Conservation (phyloP, 2,113 vertebrate species). For the Stomatorhinus ivindoensis region DNA sequence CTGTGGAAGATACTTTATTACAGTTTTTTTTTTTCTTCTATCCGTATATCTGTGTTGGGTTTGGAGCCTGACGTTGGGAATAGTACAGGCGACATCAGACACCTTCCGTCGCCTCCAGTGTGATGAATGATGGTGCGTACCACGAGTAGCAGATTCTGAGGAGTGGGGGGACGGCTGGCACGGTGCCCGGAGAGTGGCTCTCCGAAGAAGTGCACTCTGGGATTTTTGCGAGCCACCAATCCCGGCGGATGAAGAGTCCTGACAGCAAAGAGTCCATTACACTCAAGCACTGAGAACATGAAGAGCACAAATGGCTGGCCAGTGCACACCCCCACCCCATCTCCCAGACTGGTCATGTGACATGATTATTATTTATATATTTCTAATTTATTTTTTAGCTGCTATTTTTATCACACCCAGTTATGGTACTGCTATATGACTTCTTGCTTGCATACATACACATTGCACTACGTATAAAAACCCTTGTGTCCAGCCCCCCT, state of each 20-base stretch:
- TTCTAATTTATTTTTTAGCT: background rate
- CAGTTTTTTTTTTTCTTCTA: conserved; percentile 16
- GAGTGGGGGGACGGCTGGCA: background rate
- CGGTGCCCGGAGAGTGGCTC: conserved; percentile 21
- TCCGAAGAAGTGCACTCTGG: conserved; percentile 39
- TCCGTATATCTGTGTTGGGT: background rate
- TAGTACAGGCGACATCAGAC: background rate
- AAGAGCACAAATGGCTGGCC: background rate
- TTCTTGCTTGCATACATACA: background rate
- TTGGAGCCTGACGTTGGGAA: background rate
- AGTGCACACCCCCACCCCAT: background rate
- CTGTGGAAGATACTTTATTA: conserved; percentile 51
- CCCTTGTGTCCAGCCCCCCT: background rate
- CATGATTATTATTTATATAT: background rate
- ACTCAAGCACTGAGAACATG: conserved; percentile 22
- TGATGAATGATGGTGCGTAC: background rate
- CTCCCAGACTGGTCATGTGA: background rate
- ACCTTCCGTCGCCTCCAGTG: background rate
- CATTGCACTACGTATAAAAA: background rate
- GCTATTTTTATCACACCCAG: background rate
- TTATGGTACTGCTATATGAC: background rate
- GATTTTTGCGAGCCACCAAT: conserved; percentile 60
- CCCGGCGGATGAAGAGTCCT: conserved; percentile 49
- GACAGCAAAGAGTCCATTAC: conserved; percentile 46
- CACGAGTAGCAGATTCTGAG: background rate